A percentile compares a stretch with the other conserved stretches of the same genome.
These are phyloP conservation scores for Escarpia spicata DNA, from an alignment of 2,888 invertebrate species.

Conservation along the genomic window DNA sequence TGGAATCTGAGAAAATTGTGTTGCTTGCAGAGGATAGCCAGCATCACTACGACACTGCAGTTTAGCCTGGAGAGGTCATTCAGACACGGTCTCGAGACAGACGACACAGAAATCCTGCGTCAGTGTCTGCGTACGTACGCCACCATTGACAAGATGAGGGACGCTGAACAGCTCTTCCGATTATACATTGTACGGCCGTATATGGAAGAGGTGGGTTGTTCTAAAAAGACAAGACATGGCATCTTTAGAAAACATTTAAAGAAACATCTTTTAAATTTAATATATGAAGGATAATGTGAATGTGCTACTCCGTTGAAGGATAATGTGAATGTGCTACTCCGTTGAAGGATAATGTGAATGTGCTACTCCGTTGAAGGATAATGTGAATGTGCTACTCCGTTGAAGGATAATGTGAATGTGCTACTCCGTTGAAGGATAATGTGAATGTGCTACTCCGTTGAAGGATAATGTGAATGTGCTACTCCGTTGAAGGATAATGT, in stretches of 20 bases:
- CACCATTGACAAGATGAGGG: slow-evolving; percentile 75
- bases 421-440: not conserved
- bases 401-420: too few relatives aligned
- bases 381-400: not conserved
- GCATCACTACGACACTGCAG: slow-evolving; percentile 62
- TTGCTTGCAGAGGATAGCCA: slow-evolving; percentile 58
- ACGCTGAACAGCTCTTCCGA: slow-evolving; percentile 77
- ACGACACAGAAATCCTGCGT: slow-evolving; percentile 53
- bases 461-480: too few relatives aligned
- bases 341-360: too few relatives aligned
- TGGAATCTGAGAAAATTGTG: not conserved
- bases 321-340: not conserved
- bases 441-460: not conserved
- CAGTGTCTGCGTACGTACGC: slow-evolving; percentile 71
- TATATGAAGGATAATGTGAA: not conserved
- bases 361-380: not conserved
- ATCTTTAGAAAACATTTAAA: not conserved
- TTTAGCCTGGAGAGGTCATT: slow-evolving; percentile 64
- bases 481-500: not conserved
- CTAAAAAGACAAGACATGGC: not conserved
- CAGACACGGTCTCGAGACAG: slow-evolving; percentile 58
- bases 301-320: not conserved
- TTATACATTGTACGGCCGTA: slow-evolving; percentile 49
- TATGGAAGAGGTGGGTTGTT: slow-evolving; percentile 70
- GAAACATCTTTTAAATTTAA: not conserved